A percentile compares a stretch with the other conserved stretches of the same genome.
Evolutionary conservation across 2,113 vertebrate genomes (phyloP).

Genomic region (Loxodonta africana): DNA sequence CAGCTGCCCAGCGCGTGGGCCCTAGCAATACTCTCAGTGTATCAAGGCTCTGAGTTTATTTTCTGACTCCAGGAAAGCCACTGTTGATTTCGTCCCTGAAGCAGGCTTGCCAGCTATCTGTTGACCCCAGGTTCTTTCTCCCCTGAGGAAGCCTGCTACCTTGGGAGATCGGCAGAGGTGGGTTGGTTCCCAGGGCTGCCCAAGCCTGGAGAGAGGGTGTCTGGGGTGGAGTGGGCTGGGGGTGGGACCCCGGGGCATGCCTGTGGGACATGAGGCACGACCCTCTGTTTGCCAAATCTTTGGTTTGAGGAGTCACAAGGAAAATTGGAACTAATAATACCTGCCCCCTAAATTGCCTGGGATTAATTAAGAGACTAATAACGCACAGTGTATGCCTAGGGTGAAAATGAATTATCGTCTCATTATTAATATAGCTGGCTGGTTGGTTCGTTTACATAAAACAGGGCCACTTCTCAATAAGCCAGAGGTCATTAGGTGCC

Average conservation of each 20-base stretch:
- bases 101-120: conserved; percentile 42
- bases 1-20: neutral
- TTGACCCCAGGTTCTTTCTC: conserved; percentile 27
- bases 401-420: conserved; percentile 83
- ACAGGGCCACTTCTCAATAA: conserved; percentile 80
- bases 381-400: conserved; percentile 75
- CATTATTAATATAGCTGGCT: conserved; percentile 76
- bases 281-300: conserved; percentile 55
- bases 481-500: conserved; percentile 72
- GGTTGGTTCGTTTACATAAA: conserved; percentile 76
- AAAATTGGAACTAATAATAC: conserved; percentile 80
- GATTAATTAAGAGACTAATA: conserved; percentile 84
- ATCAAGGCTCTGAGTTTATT: conserved; percentile 26
- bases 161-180: conserved; percentile 43
- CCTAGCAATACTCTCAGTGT: neutral
- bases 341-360: conserved; percentile 80
- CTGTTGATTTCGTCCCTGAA: conserved; percentile 68
- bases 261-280: conserved; percentile 17
- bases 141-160: neutral
- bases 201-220: neutral
- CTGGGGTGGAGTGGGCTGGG: neutral
- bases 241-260: conserved; percentile 30
- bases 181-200: conserved; percentile 50
- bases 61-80: conserved; percentile 22
- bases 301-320: conserved; percentile 45